Evolutionary conservation across 2,888 invertebrate species (phyloP).

Genomic region (Hypercompe scribonia): DNA sequence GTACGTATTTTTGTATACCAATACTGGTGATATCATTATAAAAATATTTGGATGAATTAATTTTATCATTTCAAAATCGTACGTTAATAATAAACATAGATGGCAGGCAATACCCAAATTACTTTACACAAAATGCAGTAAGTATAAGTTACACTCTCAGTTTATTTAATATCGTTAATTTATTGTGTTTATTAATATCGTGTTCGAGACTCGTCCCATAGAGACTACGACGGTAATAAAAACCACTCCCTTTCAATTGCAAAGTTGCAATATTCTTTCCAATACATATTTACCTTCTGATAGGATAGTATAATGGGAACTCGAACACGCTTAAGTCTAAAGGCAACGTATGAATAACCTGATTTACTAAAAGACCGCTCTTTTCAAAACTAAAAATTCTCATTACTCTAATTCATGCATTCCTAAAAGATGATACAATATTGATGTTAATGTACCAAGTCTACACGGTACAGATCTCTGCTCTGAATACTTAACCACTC

Average conservation of each 20-base stretch:
- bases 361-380: background rate
- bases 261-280: background rate
- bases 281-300: background rate
- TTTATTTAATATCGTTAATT: too few species aligned
- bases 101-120: background rate
- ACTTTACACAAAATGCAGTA: background rate
- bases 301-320: background rate
- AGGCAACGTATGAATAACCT: background rate
- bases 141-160: too few species aligned
- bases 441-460: slow-evolving; percentile 22
- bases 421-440: slow-evolving; percentile 19
- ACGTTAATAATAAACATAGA: background rate
- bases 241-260: background rate
- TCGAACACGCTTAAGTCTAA: background rate
- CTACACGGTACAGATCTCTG: slow-evolving; percentile 23
- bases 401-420: slow-evolving; percentile 18
- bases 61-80: background rate
- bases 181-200: too few species aligned
- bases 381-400: background rate
- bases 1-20: background rate
- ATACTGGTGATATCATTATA: background rate
- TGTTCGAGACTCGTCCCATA: background rate
- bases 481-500: slow-evolving; percentile 31
- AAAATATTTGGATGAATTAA: background rate
- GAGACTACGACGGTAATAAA: background rate